These are phyloP conservation scores for Anguilla obscura DNA, from an alignment of 2,797 vertebrate species.

Conservation along the genomic window DNA sequence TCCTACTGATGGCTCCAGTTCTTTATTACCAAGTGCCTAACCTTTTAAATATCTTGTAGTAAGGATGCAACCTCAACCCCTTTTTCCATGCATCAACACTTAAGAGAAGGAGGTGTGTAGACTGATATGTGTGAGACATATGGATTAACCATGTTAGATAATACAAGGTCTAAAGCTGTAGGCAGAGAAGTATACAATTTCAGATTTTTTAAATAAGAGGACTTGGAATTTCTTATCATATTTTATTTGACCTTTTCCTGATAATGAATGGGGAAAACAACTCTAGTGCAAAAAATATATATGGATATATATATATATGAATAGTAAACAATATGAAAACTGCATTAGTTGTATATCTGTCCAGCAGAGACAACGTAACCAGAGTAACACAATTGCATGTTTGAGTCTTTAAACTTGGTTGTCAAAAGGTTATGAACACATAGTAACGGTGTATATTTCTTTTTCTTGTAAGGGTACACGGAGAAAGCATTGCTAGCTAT, in stretches of 20 bases:
- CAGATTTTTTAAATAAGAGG: conserved; percentile 45
- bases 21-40: conserved; percentile 95
- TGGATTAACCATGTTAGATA: conserved; percentile 41
- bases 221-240: conserved; percentile 44
- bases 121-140: neutral
- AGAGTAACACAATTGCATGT: conserved; percentile 61
- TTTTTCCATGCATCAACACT: conserved; percentile 68
- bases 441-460: conserved; percentile 34
- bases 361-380: conserved; percentile 40
- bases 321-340: conserved; percentile 55
- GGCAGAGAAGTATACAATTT: conserved; percentile 54
- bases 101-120: conserved; percentile 46
- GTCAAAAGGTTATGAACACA: conserved; percentile 47
- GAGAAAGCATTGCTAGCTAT: conserved; percentile 53
- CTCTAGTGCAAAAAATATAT: conserved; percentile 41
- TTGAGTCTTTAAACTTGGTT: conserved; percentile 52
- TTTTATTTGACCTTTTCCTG: conserved; percentile 51
- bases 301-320: conserved; percentile 33
- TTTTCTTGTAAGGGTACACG: conserved; percentile 52
- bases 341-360: conserved; percentile 53
- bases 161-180: conserved; percentile 63
- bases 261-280: conserved; percentile 42
- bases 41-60: conserved; percentile 81
- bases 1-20: conserved; percentile 77
- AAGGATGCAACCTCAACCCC: conserved; percentile 73